phyloP scores from a whole-genome alignment of 1,140 invertebrate species.

The Papilio machaon region DNA sequence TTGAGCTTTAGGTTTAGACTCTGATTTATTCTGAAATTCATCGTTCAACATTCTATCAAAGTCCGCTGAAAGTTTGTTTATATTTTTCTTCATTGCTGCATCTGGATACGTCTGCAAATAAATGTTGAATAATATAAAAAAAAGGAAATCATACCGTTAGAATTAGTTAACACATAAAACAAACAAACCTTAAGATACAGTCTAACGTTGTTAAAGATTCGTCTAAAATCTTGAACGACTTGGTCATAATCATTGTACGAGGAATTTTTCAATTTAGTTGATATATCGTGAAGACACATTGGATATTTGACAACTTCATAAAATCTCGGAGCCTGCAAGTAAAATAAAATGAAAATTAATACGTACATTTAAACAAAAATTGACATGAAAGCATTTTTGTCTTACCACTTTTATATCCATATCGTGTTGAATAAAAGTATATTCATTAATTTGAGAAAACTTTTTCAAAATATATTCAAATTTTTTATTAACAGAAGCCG shows the following conservation, averaged over 20 bases:
- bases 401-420: slow-evolving; percentile 78
- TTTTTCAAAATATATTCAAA: slow-evolving; percentile 71
- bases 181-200: slow-evolving; percentile 74
- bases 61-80: slow-evolving; percentile 72
- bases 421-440: slow-evolving; percentile 71
- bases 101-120: slow-evolving; percentile 74
- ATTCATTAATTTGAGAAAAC: slow-evolving; percentile 69
- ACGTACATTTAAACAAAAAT: slow-evolving; percentile 9
- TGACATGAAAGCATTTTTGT: slow-evolving; percentile 27
- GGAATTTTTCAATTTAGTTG: slow-evolving; percentile 74
- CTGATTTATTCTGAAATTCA: slow-evolving; percentile 70
- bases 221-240: slow-evolving; percentile 77
- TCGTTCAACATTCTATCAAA: slow-evolving; percentile 75
- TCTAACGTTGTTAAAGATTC: slow-evolving; percentile 77
- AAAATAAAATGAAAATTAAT: slow-evolving; percentile 27
- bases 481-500: slow-evolving; percentile 65
- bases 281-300: slow-evolving; percentile 76
- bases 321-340: slow-evolving; percentile 76
- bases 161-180: not conserved
- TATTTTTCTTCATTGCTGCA: slow-evolving; percentile 70
- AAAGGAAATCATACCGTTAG: slow-evolving; percentile 2
- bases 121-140: slow-evolving; percentile 12
- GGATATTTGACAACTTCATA: slow-evolving; percentile 80
- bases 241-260: slow-evolving; percentile 75
- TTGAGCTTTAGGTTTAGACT: slow-evolving; percentile 59